These are phyloP conservation scores for Pithys albifrons DNA, from an alignment of 2,113 vertebrate genomes.

Conservation along the genomic window DNA sequence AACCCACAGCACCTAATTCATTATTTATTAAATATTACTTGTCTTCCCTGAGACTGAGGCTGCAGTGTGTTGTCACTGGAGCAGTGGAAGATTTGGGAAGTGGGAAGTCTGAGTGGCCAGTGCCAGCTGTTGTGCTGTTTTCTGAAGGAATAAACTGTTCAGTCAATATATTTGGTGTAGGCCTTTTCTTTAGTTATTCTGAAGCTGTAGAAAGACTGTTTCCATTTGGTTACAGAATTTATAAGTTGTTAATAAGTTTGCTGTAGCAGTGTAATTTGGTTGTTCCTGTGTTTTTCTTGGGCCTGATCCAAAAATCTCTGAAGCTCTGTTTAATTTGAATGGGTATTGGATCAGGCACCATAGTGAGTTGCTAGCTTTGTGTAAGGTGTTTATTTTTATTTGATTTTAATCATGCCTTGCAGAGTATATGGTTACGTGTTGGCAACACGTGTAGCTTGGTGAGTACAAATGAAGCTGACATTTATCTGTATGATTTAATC, in stretches of 20 bases:
- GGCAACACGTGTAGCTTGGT: not conserved
- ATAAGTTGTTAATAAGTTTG: not conserved
- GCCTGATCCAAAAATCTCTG: not conserved
- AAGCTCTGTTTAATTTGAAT: not conserved
- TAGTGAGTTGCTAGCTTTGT: not conserved
- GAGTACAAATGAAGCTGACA: not conserved
- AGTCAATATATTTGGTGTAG: not conserved
- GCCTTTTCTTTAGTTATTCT: not conserved
- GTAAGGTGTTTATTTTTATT: slow-evolving; percentile 14
- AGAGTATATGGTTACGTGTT: not conserved
- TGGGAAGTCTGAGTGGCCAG: not conserved
- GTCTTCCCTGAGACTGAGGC: not conserved
- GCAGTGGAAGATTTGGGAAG: not conserved
- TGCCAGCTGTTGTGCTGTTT: not conserved
- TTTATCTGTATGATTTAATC: not conserved
- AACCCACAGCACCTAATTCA: not conserved
- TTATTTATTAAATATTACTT: not conserved
- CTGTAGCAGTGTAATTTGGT: not conserved
- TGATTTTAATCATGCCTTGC: slow-evolving; percentile 33
- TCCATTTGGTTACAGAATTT: not conserved
- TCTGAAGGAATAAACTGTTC: not conserved
- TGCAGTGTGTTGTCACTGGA: not conserved
- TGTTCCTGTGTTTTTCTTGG: not conserved
- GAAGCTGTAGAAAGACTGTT: not conserved
- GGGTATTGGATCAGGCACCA: not conserved